Percentiles rank a stretch among this genome's conserved stretches.
Conservation (phyloP, 1,140 invertebrate genomes). For the Monomorium pharaonis region DNA sequence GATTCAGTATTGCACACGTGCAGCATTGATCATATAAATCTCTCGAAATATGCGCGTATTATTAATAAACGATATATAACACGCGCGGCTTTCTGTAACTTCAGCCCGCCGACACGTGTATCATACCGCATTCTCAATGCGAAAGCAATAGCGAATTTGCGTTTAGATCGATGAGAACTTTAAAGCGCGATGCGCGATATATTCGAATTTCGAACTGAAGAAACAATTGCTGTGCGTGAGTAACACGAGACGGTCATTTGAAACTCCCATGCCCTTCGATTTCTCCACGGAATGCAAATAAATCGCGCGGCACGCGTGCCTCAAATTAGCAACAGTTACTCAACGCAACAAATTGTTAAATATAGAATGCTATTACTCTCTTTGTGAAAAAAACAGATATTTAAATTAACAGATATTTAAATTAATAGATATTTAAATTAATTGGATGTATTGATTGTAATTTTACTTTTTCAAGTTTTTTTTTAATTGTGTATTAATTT, state of each 20-base stretch:
- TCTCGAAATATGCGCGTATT: background rate
- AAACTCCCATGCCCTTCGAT: background rate
- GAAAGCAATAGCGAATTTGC: background rate
- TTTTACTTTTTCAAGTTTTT: too few relatives aligned
- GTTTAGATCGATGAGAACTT: background rate
- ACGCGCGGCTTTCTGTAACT: background rate
- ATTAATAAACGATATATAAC: background rate
- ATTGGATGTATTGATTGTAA: too few relatives aligned
- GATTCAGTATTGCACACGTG: slow-evolving; percentile 3
- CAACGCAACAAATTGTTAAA: background rate
- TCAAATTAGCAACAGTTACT: background rate
- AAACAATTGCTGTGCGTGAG: background rate
- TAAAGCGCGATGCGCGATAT: background rate
- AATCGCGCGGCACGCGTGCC: too few relatives aligned
- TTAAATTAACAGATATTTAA: too few relatives aligned
- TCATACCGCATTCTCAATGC: background rate
- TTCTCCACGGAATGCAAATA: background rate
- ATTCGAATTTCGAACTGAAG: too few relatives aligned
- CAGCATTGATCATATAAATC: background rate
- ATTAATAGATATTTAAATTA: too few relatives aligned
- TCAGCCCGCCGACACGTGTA: background rate
- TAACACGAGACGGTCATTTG: background rate
- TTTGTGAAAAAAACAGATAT: too few relatives aligned
- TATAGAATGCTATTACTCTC: too few relatives aligned
- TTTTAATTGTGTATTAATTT: too few relatives aligned